Conservation (phyloP, 23 tunicate species). For the Aplidium turbinatum region DNA sequence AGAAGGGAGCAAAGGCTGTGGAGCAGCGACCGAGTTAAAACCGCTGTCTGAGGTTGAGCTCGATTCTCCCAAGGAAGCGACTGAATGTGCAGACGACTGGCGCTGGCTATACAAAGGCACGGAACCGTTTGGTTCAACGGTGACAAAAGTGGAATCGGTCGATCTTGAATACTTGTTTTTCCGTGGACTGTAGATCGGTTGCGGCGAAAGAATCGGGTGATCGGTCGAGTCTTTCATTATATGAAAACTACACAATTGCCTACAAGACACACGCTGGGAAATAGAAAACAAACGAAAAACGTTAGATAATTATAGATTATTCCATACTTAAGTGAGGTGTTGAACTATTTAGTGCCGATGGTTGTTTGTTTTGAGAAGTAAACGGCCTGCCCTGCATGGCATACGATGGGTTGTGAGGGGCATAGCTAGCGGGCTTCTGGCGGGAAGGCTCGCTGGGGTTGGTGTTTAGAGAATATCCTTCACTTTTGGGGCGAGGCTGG, state of each 20-base stretch:
- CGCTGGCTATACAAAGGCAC: constrained; percentile 13
- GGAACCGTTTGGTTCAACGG: too few relatives aligned
- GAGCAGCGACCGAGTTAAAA: constrained; percentile 45
- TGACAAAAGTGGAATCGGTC: constrained; percentile 3
- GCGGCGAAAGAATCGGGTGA: constrained; percentile 30
- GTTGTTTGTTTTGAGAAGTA: background rate
- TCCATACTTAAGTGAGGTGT: constrained; percentile 66
- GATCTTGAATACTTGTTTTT: background rate
- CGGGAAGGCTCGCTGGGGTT: background rate
- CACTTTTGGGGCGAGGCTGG: constrained; percentile 61
- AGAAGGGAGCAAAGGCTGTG: constrained; percentile 30
- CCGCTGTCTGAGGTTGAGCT: constrained; percentile 65
- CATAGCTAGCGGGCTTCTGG: background rate
- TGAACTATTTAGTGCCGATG: constrained; percentile 43
- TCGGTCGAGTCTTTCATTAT: background rate
- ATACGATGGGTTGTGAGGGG: constrained; percentile 2
- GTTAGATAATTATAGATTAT: background rate
- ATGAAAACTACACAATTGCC: background rate
- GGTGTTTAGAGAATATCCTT: constrained; percentile 52
- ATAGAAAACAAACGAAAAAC: background rate
- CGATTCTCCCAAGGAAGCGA: constrained; percentile 38
- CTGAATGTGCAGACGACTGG: constrained; percentile 53
- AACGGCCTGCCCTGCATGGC: background rate
- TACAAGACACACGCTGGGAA: background rate
- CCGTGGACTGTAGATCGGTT: constrained; percentile 30